Base-by-base conservation (phyloP, 2,797 vertebrate genomes). In the Enteromius unitaeniatus region DNA sequence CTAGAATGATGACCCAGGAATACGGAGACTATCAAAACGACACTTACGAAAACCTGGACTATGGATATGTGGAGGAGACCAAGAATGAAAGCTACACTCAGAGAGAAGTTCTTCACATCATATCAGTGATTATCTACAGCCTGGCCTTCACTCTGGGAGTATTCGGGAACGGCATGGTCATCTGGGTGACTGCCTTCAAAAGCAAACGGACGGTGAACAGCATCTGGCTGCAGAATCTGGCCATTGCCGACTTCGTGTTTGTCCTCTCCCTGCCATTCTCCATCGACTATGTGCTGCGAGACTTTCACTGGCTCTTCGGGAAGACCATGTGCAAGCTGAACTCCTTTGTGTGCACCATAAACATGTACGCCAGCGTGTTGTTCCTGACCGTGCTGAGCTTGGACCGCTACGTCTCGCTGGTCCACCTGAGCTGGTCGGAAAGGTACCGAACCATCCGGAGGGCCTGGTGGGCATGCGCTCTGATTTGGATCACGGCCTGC, bases 321-420 rank as follows among this genome's bases (percentile, higher is more conserved):
- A 88, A 91, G 85, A 92, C 89, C 88, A 91, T 99, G 84, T 99
- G 98, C 90, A 99, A 99, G 89, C 90, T 96, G 19, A 98, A 97
- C 91, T 97, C 97, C 0, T 99, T 97, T 80, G 95, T 98, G 85
- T 95, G 95, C 0, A 92, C 96, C 15, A 89, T 99, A 87, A 99
- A 99, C 90, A 98, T 99, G 98, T 99, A 97, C 64, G 97, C 98
- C 87, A 99, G 98, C 23, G 96, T 99, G 65, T 95, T 98, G 84
- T 99, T 98, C 75, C 92, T 99, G 86, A 98, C 95, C 0, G 93
- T 97, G 78, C 96, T 99, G 89, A 98, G 96, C 83, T 91, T 99
- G 10, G 97, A 99, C 93, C 95, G 96, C 72, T 99, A 96, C 4
- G 83, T 98, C 28, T 95, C 95, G 9, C 88, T 99, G 26, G 94